Evolutionary conservation across 2,113 vertebrate species (phyloP).

Genomic region (Hippocampus guttulatus): DNA sequence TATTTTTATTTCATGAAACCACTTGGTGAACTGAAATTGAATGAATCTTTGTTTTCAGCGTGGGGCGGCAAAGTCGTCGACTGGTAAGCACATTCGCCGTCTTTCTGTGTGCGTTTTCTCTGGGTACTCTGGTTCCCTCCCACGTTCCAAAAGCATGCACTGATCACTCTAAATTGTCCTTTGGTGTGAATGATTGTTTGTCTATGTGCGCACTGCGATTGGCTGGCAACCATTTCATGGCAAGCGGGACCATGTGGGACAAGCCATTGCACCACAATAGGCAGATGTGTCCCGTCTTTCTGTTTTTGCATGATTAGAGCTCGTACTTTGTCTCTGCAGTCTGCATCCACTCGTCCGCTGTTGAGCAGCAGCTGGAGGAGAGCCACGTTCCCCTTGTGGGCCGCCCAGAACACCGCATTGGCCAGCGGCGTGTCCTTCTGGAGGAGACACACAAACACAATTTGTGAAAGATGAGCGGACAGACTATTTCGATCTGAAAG

Average conservation of each 20-base stretch:
- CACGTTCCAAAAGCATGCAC: too few relatives aligned
- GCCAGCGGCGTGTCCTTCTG: conserved; percentile 98
- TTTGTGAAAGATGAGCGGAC: background rate
- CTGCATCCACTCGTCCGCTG: conserved; percentile 91
- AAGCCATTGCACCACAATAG: background rate
- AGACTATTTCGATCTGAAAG: background rate
- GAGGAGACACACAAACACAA: conserved; percentile 43
- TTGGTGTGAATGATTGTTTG: too few relatives aligned
- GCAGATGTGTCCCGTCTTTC: background rate
- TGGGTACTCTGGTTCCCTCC: too few relatives aligned
- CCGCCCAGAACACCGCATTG: conserved; percentile 97
- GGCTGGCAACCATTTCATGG: background rate
- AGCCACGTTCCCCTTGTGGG: conserved; percentile 89
- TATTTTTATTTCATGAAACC: too few relatives aligned
- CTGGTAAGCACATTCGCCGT: too few relatives aligned
- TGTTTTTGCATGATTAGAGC: conserved; percentile 10
- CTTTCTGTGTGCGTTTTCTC: too few relatives aligned
- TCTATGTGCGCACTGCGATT: too few relatives aligned
- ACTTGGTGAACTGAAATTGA: too few relatives aligned
- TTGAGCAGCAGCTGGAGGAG: conserved; percentile 92
- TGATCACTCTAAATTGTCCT: too few relatives aligned
- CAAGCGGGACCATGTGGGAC: background rate
- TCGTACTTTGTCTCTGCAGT: conserved; percentile 97
- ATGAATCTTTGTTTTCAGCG: too few relatives aligned
- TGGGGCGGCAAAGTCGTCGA: too few relatives aligned